Evolutionary conservation across 2,113 vertebrate species (phyloP).

Genomic region (Zosterops japonicus): DNA sequence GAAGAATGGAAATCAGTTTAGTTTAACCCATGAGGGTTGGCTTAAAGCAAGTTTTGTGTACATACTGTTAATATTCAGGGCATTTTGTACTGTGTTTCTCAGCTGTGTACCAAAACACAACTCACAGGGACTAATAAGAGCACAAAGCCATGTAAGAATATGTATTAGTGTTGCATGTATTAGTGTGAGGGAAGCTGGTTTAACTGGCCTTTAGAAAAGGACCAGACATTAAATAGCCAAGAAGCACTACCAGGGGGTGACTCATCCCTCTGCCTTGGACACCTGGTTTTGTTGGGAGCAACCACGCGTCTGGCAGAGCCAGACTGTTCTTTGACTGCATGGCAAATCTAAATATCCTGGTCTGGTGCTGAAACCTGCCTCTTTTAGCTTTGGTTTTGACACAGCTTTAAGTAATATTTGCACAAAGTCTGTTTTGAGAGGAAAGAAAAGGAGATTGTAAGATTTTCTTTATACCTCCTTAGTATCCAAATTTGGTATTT

Average conservation of each 20-base stretch:
- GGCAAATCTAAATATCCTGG: neutral
- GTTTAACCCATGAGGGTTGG: neutral
- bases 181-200: constrained; percentile 22
- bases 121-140: neutral
- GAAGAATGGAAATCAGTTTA: neutral
- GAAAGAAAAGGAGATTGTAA: neutral
- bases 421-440: neutral
- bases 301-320: neutral
- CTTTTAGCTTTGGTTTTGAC: neutral
- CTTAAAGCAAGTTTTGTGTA: neutral
- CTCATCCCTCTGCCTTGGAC: neutral
- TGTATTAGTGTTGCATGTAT: neutral
- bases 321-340: neutral
- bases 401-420: neutral
- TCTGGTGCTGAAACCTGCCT: neutral
- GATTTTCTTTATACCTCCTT: neutral
- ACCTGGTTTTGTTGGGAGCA: neutral
- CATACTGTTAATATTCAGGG: neutral
- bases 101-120: neutral
- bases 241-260: neutral
- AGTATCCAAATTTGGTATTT: neutral
- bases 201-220: constrained; percentile 1
- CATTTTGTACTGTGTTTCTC: neutral
- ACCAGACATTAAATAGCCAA: neutral
- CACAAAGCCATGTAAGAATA: neutral